A percentile compares a stretch with the other conserved stretches of the same genome.
Evolutionary conservation across 2,888 invertebrate species (phyloP).

Genomic region (Melanophora roralis): DNA sequence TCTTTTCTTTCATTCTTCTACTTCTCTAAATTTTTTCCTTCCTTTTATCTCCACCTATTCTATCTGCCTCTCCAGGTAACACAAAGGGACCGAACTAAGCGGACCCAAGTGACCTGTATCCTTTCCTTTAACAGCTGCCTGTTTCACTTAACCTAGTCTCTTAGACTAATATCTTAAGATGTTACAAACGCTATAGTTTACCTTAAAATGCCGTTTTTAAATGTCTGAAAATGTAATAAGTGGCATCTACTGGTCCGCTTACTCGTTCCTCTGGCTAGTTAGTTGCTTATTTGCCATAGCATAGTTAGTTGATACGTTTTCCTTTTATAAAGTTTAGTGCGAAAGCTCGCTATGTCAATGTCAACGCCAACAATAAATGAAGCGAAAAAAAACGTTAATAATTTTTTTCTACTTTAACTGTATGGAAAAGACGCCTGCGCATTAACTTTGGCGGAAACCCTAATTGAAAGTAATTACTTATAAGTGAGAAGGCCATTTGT

Average conservation of each 20-base stretch:
- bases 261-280: background rate
- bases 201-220: background rate
- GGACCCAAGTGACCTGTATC: too few species aligned
- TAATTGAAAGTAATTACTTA: slow-evolving; percentile 76
- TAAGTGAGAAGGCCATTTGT: slow-evolving; percentile 70
- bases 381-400: slow-evolving; percentile 60
- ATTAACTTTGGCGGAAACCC: slow-evolving; percentile 63
- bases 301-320: slow-evolving; percentile 25
- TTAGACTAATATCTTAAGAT: background rate
- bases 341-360: slow-evolving; percentile 73
- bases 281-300: slow-evolving; percentile 4
- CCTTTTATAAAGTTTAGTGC: slow-evolving; percentile 49
- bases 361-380: slow-evolving; percentile 70
- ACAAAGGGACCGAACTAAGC: too few species aligned
- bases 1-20: too few species aligned
- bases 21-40: too few species aligned
- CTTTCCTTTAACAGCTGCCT: too few species aligned
- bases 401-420: slow-evolving; percentile 27
- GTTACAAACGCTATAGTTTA: slow-evolving; percentile 3
- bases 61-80: too few species aligned
- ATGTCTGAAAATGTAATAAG: background rate
- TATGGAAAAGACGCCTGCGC: slow-evolving; percentile 68
- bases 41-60: too few species aligned
- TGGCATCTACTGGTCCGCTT: slow-evolving; percentile 31
- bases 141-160: too few species aligned